Percentiles rank a stretch among this genome's conserved stretches.
phyloP scores from a whole-genome alignment of 2,888 invertebrate genomes.

The Parnassius apollo region DNA sequence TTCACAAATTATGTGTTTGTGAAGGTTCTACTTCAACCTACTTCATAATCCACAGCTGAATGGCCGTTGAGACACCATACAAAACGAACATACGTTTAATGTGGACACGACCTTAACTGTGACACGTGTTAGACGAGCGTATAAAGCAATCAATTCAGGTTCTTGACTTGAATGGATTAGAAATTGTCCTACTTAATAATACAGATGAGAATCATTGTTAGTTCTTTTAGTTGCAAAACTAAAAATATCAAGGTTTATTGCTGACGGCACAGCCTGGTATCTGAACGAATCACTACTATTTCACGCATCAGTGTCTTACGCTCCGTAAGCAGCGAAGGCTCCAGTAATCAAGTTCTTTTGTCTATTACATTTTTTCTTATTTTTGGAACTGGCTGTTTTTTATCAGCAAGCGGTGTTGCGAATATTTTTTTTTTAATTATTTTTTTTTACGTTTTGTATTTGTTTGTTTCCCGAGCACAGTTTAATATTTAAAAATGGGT shows the following conservation, averaged over 20 bases:
- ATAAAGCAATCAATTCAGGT: conserved; percentile 34
- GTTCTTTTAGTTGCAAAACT: conserved; percentile 37
- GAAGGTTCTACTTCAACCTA: no score
- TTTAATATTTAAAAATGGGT: no score
- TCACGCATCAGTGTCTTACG: conserved; percentile 11
- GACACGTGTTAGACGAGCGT: conserved; percentile 20
- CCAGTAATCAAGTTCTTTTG: conserved; percentile 1
- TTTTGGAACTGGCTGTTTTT: not conserved
- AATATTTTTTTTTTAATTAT: no score
- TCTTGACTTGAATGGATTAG: conserved; percentile 52
- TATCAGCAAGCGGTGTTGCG: not conserved
- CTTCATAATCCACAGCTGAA: no score
- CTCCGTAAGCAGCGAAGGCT: not conserved
- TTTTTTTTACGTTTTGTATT: no score
- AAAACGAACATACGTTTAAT: not conserved
- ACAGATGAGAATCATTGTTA: conserved; percentile 47
- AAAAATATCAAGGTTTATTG: conserved; percentile 30
- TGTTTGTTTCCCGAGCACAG: no score
- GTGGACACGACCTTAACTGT: conserved; percentile 4
- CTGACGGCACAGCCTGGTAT: conserved; percentile 3
- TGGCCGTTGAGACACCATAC: not conserved
- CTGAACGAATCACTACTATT: conserved; percentile 10
- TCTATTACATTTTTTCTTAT: conserved; percentile 6
- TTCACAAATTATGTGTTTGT: no score
- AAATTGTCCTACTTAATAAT: conserved; percentile 57